Percentiles rank a stretch among this genome's conserved stretches.
Evolutionary conservation across 2,113 vertebrate genomes (phyloP).

Genomic region (Sialia sialis): DNA sequence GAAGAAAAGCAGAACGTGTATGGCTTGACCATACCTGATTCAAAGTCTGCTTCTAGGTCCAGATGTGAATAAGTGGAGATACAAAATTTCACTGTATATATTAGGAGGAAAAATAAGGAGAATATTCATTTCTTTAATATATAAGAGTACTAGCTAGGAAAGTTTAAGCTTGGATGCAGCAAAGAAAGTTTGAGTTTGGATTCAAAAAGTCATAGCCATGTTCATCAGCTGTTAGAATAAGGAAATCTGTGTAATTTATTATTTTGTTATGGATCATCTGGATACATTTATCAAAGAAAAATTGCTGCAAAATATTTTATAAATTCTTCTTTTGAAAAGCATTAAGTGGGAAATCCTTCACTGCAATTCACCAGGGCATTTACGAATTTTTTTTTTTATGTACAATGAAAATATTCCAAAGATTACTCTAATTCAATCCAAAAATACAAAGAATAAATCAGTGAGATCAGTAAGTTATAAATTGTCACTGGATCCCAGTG

Average conservation of each 20-base stretch:
- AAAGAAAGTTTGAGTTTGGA: not conserved
- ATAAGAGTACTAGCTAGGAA: not conserved
- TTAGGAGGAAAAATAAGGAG: not conserved
- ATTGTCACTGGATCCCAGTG: not conserved
- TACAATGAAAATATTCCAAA: not conserved
- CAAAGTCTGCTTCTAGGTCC: not conserved
- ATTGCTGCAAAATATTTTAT: not conserved
- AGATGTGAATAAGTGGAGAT: not conserved
- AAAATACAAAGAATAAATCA: not conserved
- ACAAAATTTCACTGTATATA: not conserved
- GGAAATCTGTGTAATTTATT: not conserved
- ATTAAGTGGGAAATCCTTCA: not conserved
- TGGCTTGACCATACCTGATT: not conserved
- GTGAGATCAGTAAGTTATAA: not conserved
- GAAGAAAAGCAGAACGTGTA: not conserved
- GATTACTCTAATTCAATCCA: not conserved
- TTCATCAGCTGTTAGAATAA: not conserved
- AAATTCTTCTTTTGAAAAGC: not conserved
- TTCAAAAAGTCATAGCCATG: rapidly evolving
- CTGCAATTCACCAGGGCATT: not conserved
- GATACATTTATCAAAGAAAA: not conserved
- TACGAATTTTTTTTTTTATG: not conserved
- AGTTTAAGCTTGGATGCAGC: not conserved
- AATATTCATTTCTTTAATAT: not conserved
- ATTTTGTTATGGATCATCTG: not conserved